phyloP scores from a whole-genome alignment of 37 sponge, comb jelly and placozoan species.

The Spongilla lacustris region DNA sequence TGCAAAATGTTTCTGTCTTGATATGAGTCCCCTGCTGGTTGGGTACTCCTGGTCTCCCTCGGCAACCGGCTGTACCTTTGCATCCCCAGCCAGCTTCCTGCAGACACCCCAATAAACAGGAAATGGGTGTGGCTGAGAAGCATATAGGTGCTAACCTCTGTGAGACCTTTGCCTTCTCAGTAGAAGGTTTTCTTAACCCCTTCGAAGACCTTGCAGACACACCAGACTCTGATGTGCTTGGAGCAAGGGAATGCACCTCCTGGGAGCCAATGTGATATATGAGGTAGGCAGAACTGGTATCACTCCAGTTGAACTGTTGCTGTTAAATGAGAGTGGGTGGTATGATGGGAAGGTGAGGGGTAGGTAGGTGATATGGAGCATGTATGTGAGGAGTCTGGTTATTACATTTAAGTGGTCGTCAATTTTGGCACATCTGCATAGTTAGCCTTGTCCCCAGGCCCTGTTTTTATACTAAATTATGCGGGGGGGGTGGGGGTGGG shows the following conservation, averaged over 20 bases:
- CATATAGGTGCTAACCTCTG: not conserved
- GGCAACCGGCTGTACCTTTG: not conserved
- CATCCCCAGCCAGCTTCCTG: conserved; percentile 7
- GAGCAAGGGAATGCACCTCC: conserved; percentile 17
- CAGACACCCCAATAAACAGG: not conserved
- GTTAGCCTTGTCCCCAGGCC: not conserved
- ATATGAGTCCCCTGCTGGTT: conserved; percentile 48
- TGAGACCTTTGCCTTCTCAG: not conserved
- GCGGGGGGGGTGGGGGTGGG: not conserved
- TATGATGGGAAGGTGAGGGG: not conserved
- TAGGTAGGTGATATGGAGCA: not conserved
- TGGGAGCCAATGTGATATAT: conserved; percentile 23
- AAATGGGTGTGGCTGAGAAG: not conserved
- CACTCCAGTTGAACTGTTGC: conserved; percentile 9
- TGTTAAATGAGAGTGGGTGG: not conserved
- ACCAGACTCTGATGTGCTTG: not conserved
- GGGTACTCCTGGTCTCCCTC: conserved; percentile 28
- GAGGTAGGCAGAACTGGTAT: conserved; percentile 54
- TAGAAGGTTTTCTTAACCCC: not conserved
- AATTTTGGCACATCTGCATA: too few species aligned
- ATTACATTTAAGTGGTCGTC: too few species aligned
- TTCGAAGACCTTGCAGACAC: conserved; percentile 4
- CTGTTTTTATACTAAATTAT: not conserved
- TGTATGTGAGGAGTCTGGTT: too few species aligned
- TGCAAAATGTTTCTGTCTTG: conserved; percentile 74